Conservation (phyloP, 2,797 vertebrate genomes). For the Danio tinwini region DNA sequence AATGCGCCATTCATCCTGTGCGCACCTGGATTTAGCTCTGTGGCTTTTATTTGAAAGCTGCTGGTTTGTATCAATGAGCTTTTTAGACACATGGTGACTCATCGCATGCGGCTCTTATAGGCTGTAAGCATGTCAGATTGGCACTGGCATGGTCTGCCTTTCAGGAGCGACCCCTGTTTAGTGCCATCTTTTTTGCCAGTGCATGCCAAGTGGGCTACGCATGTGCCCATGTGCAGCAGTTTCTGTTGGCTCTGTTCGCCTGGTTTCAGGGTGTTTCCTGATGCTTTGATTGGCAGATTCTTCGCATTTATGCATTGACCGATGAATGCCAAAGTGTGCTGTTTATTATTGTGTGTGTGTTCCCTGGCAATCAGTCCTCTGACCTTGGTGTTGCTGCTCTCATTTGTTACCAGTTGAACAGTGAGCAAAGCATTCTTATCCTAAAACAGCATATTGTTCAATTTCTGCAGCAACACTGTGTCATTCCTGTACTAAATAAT, state of each 20-base stretch:
- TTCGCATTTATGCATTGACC: neutral
- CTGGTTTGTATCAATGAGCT: neutral
- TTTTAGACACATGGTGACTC: conserved; percentile 32
- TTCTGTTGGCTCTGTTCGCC: conserved; percentile 33
- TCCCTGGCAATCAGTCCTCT: neutral
- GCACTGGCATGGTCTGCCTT: neutral
- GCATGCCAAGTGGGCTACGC: conserved; percentile 15
- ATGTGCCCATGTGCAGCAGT: conserved; percentile 41
- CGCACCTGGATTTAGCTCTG: conserved; percentile 57
- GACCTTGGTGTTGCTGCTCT: conserved; percentile 11
- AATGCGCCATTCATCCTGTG: conserved; percentile 66
- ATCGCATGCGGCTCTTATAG: conserved; percentile 19
- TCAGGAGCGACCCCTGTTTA: conserved; percentile 33
- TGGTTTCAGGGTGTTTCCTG: conserved; percentile 71
- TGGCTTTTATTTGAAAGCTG: neutral
- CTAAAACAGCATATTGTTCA: neutral
- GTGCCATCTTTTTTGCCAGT: conserved; percentile 15
- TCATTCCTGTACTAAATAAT: neutral
- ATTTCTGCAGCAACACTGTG: neutral
- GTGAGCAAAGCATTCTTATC: neutral
- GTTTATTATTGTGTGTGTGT: neutral
- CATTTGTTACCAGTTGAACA: neutral
- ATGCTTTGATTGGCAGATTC: conserved; percentile 37
- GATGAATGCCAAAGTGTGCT: neutral
- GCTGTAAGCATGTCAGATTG: conserved; percentile 14